Evolutionary conservation across 2,113 vertebrate species (phyloP).

Genomic region (Pithys albifrons): DNA sequence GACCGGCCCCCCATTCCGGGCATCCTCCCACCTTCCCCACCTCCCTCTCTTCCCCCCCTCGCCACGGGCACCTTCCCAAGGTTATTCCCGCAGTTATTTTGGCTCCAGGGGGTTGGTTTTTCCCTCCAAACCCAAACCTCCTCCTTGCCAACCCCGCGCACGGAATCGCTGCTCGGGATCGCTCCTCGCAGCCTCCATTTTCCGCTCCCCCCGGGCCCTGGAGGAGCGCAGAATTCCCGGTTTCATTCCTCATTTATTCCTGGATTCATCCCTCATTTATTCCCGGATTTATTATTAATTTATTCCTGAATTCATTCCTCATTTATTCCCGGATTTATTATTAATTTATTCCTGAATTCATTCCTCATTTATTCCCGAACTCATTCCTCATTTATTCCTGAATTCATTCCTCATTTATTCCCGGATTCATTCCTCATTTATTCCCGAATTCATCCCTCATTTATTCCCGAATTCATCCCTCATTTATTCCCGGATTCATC

Average conservation of each 20-base stretch:
- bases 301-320: too few relatives aligned
- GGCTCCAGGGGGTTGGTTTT: background rate
- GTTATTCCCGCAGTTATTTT: background rate
- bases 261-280: background rate
- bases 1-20: background rate
- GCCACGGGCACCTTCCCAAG: background rate
- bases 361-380: too few relatives aligned
- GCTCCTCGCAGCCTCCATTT: conserved; percentile 33
- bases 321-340: too few relatives aligned
- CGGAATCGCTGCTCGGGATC: background rate
- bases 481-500: too few relatives aligned
- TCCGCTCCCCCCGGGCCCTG: background rate
- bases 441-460: too few relatives aligned
- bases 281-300: too few relatives aligned
- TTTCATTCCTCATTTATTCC: background rate
- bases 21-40: background rate
- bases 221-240: fast-evolving
- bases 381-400: too few relatives aligned
- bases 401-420: too few relatives aligned
- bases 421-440: too few relatives aligned
- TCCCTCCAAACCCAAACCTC: background rate
- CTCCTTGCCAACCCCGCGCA: background rate
- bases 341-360: too few relatives aligned
- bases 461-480: too few relatives aligned
- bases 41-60: background rate